phyloP scores from a whole-genome alignment of 2,797 vertebrate genomes.

The Thaleichthys pacificus region DNA sequence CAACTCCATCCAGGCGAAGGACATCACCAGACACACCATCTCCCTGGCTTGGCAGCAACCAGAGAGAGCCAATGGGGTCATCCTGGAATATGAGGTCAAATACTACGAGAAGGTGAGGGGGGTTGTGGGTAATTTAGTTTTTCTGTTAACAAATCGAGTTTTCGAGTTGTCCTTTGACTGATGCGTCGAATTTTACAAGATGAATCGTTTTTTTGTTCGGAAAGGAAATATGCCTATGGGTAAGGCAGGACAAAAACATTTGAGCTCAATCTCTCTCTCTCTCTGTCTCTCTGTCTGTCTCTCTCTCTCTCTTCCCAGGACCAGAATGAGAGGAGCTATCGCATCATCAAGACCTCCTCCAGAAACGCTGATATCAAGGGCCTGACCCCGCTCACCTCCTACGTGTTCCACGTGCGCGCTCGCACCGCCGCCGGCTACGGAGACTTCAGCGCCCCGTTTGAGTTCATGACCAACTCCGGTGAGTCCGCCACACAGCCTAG shows the following conservation, averaged over 20 bases:
- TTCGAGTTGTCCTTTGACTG: not conserved
- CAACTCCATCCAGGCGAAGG: constrained; percentile 91
- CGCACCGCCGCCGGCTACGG: constrained; percentile 94
- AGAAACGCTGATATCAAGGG: constrained; percentile 92
- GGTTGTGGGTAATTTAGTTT: constrained; percentile 8
- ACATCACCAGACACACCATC: constrained; percentile 95
- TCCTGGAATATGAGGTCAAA: constrained; percentile 97
- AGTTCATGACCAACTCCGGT: constrained; percentile 98
- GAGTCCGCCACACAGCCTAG: constrained; percentile 37
- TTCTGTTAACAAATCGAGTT: constrained; percentile 4
- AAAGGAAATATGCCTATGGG: too few relatives aligned
- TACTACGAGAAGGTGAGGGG: constrained; percentile 94
- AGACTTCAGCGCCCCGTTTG: constrained; percentile 92
- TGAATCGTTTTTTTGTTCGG: too few relatives aligned
- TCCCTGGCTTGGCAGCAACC: constrained; percentile 93
- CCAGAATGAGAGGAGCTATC: constrained; percentile 96
- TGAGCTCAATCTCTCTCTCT: too few relatives aligned
- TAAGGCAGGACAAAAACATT: too few relatives aligned
- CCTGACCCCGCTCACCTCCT: constrained; percentile 91
- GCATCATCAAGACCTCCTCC: constrained; percentile 91
- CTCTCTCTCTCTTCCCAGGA: constrained; percentile 71
- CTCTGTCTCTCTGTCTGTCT: too few relatives aligned
- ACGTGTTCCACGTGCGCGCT: constrained; percentile 94
- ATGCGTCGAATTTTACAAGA: too few relatives aligned
- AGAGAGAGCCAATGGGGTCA: constrained; percentile 93